phyloP scores from a whole-genome alignment of 2,113 vertebrate genomes.

The Callionymus lyra region DNA sequence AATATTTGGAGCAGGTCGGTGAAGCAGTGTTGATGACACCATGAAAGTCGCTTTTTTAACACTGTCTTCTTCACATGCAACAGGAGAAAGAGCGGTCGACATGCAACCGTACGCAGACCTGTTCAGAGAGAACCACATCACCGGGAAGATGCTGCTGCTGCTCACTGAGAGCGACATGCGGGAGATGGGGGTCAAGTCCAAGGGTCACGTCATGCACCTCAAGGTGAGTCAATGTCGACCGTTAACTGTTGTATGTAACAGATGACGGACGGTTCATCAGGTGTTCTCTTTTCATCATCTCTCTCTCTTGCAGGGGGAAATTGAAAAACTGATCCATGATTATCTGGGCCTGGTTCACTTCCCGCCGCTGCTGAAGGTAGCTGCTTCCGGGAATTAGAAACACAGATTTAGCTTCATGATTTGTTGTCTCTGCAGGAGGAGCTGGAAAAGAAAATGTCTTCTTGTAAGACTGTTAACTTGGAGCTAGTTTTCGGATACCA shows the following conservation, averaged over 20 bases:
- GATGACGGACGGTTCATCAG: background rate
- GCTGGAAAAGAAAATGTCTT: constrained; percentile 71
- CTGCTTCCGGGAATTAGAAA: background rate
- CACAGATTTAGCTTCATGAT: background rate
- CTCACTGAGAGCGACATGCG: constrained; percentile 85
- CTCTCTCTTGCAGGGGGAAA: constrained; percentile 75
- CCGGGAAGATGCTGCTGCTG: constrained; percentile 83
- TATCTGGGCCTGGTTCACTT: constrained; percentile 94
- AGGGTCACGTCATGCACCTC: constrained; percentile 92
- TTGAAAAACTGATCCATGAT: constrained; percentile 87
- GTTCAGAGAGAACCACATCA: constrained; percentile 95
- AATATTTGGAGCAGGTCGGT: constrained; percentile 83
- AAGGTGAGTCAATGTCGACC: constrained; percentile 71
- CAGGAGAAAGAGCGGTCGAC: constrained; percentile 72
- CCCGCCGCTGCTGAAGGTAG: constrained; percentile 87
- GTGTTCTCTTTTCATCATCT: constrained; percentile 1
- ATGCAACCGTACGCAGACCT: constrained; percentile 82
- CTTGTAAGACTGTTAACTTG: constrained; percentile 80
- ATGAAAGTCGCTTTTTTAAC: background rate
- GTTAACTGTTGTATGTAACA: background rate
- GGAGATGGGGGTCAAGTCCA: constrained; percentile 91
- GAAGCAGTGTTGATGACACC: background rate
- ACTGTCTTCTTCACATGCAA: background rate
- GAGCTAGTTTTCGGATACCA: constrained; percentile 97
- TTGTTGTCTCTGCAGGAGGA: constrained; percentile 65